These are phyloP conservation scores for Neoaliturus tenellus DNA, from an alignment of 2,888 invertebrate species.

Conservation along the genomic window DNA sequence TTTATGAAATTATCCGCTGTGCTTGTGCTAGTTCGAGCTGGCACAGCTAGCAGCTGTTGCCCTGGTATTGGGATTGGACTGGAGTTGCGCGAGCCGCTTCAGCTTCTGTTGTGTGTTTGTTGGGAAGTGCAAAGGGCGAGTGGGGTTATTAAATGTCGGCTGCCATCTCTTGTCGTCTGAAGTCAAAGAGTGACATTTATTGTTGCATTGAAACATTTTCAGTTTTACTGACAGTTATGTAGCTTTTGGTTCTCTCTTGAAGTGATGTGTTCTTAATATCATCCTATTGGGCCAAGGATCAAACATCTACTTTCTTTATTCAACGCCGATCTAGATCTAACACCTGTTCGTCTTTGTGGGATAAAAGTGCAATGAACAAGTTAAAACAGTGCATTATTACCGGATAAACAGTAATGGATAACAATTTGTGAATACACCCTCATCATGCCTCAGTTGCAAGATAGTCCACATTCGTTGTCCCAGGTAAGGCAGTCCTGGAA, in stretches of 20 bases:
- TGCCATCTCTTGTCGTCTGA: neutral
- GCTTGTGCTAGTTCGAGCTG: no score
- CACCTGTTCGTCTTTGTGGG: neutral
- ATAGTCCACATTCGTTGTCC: slow-evolving; percentile 25
- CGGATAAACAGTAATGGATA: neutral
- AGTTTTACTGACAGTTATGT: no score
- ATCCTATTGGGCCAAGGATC: no score
- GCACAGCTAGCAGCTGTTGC: neutral
- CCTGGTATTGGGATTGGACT: neutral
- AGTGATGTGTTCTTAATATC: no score
- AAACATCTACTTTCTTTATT: no score
- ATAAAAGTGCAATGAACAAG: neutral
- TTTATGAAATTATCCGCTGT: neutral
- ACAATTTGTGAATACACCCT: neutral
- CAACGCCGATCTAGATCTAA: no score
- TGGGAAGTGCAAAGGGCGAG: neutral
- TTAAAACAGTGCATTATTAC: neutral
- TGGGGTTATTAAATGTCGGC: neutral
- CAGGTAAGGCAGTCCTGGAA: slow-evolving; percentile 48
- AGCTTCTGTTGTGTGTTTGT: neutral
- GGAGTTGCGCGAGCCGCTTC: neutral
- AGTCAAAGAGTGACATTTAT: no score
- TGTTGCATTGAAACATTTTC: no score
- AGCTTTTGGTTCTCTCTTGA: no score
- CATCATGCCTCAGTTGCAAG: slow-evolving; percentile 43